These are phyloP conservation scores for Varanus salvator DNA, from an alignment of 2,113 vertebrate genomes.

Conservation along the genomic window DNA sequence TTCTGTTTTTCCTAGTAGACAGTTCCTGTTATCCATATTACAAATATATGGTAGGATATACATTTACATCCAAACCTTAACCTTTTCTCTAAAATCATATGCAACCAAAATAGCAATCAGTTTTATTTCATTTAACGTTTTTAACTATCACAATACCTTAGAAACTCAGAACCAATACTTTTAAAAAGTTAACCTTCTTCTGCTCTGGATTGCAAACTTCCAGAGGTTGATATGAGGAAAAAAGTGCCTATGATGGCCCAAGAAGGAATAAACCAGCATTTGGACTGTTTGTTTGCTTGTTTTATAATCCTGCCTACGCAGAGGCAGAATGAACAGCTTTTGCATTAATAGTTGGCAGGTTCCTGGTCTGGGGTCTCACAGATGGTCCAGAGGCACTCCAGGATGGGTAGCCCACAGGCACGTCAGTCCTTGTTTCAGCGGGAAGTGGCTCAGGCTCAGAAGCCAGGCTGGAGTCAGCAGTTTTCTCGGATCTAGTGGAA, in stretches of 20 bases:
- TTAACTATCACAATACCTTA: conserved; percentile 53
- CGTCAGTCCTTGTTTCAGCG: neutral
- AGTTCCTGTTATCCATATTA: conserved; percentile 8
- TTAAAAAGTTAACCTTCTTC: neutral
- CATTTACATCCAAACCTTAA: conserved; percentile 42
- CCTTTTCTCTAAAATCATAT: conserved; percentile 8
- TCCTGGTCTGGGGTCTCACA: neutral
- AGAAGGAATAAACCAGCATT: neutral
- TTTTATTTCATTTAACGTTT: conserved; percentile 50
- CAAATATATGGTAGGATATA: conserved; percentile 40
- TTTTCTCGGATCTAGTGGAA: neutral
- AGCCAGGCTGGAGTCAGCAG: neutral
- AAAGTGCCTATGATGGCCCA: neutral
- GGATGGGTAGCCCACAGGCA: neutral
- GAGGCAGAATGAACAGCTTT: neutral
- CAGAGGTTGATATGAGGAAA: neutral
- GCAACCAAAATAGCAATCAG: conserved; percentile 56
- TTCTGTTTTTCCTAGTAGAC: conserved; percentile 43
- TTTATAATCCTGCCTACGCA: neutral
- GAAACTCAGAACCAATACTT: conserved; percentile 56
- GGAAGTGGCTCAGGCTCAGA: neutral
- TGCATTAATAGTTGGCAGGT: neutral
- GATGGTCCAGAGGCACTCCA: neutral
- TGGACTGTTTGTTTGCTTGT: neutral
- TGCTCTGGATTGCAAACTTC: neutral